Conservation (phyloP, 2,797 vertebrate genomes). For the Coccyzus lansbergi region DNA sequence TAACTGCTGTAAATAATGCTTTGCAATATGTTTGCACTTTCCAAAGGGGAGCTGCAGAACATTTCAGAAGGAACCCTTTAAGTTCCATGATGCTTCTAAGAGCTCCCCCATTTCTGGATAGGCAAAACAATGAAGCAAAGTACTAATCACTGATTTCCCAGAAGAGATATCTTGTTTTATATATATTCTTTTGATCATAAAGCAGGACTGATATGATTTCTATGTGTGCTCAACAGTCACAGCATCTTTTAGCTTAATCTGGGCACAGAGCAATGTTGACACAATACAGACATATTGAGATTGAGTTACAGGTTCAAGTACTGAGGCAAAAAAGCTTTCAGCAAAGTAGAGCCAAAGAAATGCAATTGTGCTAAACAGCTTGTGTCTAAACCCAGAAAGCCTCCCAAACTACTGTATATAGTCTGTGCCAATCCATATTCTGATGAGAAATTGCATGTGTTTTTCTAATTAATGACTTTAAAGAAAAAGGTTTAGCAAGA, state of each 20-base stretch:
- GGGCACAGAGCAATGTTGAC: background rate
- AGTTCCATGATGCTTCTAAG: background rate
- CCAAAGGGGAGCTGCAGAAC: background rate
- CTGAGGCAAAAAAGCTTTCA: background rate
- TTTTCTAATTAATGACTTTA: background rate
- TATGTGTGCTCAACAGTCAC: background rate
- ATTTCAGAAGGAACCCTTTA: background rate
- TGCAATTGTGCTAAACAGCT: background rate
- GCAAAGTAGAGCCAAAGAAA: background rate
- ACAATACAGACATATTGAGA: background rate
- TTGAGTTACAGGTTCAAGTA: background rate
- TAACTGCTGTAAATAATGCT: background rate
- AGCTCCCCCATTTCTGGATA: background rate
- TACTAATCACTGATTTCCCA: background rate
- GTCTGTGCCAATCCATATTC: background rate
- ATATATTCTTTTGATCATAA: background rate
- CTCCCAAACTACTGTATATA: background rate
- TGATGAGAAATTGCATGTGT: background rate
- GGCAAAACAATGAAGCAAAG: background rate
- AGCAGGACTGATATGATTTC: background rate
- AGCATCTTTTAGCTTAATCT: background rate
- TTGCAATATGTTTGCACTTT: background rate
- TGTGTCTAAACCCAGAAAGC: background rate
- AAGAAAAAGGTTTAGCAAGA: background rate
- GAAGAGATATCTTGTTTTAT: background rate